Conservation (phyloP, 2,797 vertebrate genomes). For the Phataginus tricuspis region DNA sequence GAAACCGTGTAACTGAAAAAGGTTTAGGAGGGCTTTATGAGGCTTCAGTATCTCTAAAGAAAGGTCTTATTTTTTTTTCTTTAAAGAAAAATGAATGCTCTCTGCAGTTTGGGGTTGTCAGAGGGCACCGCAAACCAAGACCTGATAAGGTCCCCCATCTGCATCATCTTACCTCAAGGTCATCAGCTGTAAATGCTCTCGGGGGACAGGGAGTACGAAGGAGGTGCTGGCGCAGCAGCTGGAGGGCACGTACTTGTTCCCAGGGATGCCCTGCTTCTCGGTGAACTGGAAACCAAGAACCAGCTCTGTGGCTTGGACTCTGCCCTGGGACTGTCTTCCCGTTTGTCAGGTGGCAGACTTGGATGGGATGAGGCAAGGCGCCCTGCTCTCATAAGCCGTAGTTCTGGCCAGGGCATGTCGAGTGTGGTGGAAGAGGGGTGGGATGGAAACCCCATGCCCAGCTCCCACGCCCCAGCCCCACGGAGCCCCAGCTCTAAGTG, state of each 20-base stretch:
- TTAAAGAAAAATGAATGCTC: background rate
- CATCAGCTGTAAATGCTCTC: background rate
- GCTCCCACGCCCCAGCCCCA: background rate
- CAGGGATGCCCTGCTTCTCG: background rate
- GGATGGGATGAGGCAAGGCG: background rate
- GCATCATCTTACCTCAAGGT: background rate
- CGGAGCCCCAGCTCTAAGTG: background rate
- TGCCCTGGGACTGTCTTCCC: background rate
- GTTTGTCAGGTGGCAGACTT: background rate
- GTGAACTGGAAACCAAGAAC: fast-evolving
- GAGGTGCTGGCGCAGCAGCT: background rate
- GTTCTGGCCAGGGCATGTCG: background rate
- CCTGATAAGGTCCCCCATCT: background rate
- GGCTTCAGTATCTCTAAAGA: background rate
- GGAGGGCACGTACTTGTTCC: background rate
- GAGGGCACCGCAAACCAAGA: background rate
- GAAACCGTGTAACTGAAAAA: background rate
- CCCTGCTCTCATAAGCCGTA: no score
- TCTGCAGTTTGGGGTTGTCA: background rate
- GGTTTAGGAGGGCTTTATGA: background rate
- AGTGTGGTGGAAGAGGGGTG: background rate
- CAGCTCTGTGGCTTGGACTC: background rate
- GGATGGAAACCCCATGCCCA: fast-evolving
- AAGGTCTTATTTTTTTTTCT: background rate
- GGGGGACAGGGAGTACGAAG: background rate